Evolutionary conservation across 1,140 invertebrate genomes (phyloP), one percentile per base, ranked within the genome.

Genomic region (Lucilia sericata): DNA sequence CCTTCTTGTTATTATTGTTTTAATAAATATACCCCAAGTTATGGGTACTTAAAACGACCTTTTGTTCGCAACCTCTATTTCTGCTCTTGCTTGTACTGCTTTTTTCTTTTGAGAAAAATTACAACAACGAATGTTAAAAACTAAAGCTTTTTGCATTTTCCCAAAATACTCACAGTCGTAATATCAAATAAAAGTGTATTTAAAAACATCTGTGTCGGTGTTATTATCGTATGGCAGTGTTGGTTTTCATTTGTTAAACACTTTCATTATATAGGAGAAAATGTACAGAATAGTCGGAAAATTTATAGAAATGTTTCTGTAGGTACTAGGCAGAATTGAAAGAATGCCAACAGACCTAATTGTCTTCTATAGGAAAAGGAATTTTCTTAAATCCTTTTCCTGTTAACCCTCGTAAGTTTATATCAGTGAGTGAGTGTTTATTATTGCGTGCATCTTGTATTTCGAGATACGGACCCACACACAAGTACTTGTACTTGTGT

Each of bases 21-120:
- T 55, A 55, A 55, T 55, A 55, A 17, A 55, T 55, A 55, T 55
- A 55, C 51, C 51, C 51, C 51, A 55, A 55, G 51, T 55, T 55
- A 55, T 55, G 51, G 42, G 51, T 55, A 55, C 51, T 55, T 55
- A 55, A 55, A 55, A 13, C 51, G 51, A 55, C 51, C 51, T 55
- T 55, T 55, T 55, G 51, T 55, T 55, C 42, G 5, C 2, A 10
- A 42, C 42, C 25, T 30, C 25, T 42, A 42, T 17, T 55, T 55
- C 51, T 14, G 12, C 1, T 12, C 51, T 55, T 7, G 42, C 42
- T 42, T 42, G 42, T 42, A 42, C 49, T 5, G 49, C n/a, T 14
- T 10, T 55, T 55, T 55, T 55, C 51, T 55, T 55, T 55, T 55
- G 51, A 55, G 12, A 12, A 55, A 55, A 55, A 55, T 55, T 7